Evolutionary conservation across 2,888 invertebrate genomes (phyloP).

Genomic region (Drosophila parthenogenetica): DNA sequence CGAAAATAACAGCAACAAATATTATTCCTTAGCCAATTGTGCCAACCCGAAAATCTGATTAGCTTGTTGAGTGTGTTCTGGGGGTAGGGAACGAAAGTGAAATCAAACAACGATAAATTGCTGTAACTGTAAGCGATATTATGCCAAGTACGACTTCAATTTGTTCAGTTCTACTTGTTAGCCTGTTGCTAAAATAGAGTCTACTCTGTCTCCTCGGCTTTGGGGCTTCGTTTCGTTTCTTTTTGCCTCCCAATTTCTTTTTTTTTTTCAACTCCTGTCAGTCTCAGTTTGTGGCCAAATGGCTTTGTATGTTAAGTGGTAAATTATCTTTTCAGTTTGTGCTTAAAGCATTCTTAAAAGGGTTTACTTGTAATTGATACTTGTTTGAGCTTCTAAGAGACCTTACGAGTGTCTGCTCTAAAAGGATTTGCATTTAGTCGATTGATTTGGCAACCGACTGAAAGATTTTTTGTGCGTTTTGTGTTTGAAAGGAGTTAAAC

Average conservation of each 20-base stretch:
- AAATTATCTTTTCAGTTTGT: constrained; percentile 58
- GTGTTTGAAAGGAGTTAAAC: too few relatives aligned
- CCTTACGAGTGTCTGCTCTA: constrained; percentile 47
- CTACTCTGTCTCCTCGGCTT: constrained; percentile 11
- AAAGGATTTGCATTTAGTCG: constrained; percentile 47
- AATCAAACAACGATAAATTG: constrained; percentile 81
- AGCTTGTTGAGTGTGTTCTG: constrained; percentile 27
- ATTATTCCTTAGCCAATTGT: constrained; percentile 74
- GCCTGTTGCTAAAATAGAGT: constrained; percentile 68
- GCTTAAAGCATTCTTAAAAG: constrained; percentile 50
- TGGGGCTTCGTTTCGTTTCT: constrained; percentile 54
- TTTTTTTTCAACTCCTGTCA: constrained; percentile 4
- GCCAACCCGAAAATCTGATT: constrained; percentile 76
- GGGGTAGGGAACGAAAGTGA: constrained; percentile 9
- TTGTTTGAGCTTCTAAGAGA: constrained; percentile 16
- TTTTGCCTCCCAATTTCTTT: not conserved
- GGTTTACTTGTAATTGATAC: constrained; percentile 71
- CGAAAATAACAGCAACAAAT: constrained; percentile 16
- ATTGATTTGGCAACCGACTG: constrained; percentile 45
- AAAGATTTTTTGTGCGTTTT: not conserved
- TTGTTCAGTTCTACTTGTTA: constrained; percentile 35
- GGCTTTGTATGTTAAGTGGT: constrained; percentile 66
- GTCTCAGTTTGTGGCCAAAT: constrained; percentile 38
- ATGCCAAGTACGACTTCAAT: constrained; percentile 51
- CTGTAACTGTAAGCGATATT: constrained; percentile 75